A percentile compares a stretch with the other conserved stretches of the same genome.
Evolutionary conservation across 2,113 vertebrate genomes (phyloP).

Genomic region (Melanerpes formicivorus): DNA sequence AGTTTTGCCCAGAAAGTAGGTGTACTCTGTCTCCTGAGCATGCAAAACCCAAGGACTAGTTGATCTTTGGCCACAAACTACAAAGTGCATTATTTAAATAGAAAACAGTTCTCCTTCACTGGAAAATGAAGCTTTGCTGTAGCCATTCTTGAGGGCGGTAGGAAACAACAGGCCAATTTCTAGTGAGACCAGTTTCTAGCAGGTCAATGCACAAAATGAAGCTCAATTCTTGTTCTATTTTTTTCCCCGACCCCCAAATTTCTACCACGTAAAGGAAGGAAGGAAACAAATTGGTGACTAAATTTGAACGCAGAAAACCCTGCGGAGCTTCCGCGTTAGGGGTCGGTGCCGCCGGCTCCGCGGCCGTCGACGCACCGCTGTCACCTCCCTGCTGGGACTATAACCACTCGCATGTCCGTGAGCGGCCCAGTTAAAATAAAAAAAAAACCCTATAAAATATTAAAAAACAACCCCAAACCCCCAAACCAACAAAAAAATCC

Average conservation of each 20-base stretch:
- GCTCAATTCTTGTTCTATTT: background rate
- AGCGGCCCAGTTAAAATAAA: background rate
- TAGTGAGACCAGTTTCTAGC: background rate
- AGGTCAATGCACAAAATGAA: background rate
- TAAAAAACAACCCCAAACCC: too few relatives aligned
- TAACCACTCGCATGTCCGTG: fast-evolving
- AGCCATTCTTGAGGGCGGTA: background rate
- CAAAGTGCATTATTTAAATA: background rate
- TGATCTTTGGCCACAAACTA: background rate
- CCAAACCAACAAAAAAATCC: too few relatives aligned
- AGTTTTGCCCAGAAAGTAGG: constrained; percentile 12
- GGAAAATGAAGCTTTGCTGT: background rate
- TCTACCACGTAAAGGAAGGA: background rate
- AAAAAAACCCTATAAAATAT: background rate
- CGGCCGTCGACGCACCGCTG: background rate
- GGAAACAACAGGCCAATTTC: background rate
- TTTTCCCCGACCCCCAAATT: background rate
- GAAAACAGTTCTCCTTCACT: background rate
- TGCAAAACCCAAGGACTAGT: background rate
- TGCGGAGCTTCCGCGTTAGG: background rate
- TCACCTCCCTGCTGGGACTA: background rate
- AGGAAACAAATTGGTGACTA: background rate
- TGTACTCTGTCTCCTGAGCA: constrained; percentile 28
- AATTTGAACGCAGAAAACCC: background rate
- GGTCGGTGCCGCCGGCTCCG: background rate